Evolutionary conservation across 2,113 vertebrate species (phyloP).

Genomic region (Orthonyx spaldingii): DNA sequence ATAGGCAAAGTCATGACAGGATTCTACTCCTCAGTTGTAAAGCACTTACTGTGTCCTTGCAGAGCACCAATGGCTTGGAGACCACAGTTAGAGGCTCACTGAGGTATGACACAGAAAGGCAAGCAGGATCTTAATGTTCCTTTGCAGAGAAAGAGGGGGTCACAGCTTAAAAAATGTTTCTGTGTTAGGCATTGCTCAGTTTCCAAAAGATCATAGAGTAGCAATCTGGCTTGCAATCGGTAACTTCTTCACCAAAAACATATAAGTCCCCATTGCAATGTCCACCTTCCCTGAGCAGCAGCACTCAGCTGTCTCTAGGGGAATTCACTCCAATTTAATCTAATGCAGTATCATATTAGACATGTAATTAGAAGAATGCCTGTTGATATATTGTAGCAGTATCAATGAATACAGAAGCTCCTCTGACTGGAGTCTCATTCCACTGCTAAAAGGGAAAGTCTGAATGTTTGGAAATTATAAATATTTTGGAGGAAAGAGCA

Average conservation of each 20-base stretch:
- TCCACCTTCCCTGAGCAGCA: neutral
- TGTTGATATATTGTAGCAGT: neutral
- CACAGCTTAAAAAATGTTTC: neutral
- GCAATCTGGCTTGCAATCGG: neutral
- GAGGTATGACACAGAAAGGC: neutral
- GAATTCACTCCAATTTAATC: neutral
- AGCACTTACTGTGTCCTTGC: neutral
- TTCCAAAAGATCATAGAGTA: neutral
- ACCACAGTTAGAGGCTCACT: neutral
- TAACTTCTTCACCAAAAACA: neutral
- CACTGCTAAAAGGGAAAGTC: neutral
- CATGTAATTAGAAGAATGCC: slow-evolving; percentile 6
- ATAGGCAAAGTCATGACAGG: neutral
- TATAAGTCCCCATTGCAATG: neutral
- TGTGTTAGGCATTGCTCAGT: neutral
- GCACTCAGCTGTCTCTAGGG: neutral
- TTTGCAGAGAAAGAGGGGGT: neutral
- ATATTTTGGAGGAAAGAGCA: neutral
- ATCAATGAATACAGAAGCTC: neutral
- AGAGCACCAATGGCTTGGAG: neutral
- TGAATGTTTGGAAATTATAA: neutral
- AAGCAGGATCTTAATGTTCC: neutral
- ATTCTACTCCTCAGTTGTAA: neutral
- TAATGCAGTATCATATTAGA: neutral
- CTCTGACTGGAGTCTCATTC: neutral